Conservation (phyloP, 2,888 invertebrate species). For the Brachycybe producta region DNA sequence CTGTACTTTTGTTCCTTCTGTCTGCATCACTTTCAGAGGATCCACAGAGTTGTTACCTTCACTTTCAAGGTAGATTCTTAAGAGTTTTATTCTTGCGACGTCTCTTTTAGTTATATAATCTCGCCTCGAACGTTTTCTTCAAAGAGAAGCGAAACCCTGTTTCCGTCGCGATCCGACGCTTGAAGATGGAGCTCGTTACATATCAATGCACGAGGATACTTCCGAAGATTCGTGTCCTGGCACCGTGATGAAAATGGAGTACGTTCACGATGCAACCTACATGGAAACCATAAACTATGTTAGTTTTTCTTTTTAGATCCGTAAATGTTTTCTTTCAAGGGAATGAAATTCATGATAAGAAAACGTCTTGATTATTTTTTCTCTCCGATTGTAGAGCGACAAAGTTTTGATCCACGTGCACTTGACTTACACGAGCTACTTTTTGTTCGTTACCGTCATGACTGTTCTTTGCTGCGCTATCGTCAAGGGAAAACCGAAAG, state of each 20-base stretch:
- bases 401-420: slow-evolving; percentile 35
- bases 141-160: slow-evolving; percentile 17
- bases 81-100: too few relatives aligned
- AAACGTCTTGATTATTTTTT: background rate
- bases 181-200: background rate
- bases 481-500: slow-evolving; percentile 28
- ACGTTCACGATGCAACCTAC: slow-evolving; percentile 29
- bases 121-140: background rate
- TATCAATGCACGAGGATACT: background rate
- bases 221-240: slow-evolving; percentile 23
- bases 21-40: slow-evolving; percentile 17
- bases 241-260: slow-evolving; percentile 27
- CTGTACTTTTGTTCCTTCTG: slow-evolving; percentile 4
- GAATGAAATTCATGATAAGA: too few relatives aligned
- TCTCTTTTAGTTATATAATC: too few relatives aligned
- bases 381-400: slow-evolving; percentile 30
- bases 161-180: background rate
- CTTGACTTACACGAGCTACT: slow-evolving; percentile 35
- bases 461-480: slow-evolving; percentile 34
- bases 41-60: slow-evolving; percentile 8
- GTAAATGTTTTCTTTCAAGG: too few relatives aligned
- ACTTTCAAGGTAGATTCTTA: too few relatives aligned
- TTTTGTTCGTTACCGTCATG: slow-evolving; percentile 36
- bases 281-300: slow-evolving; percentile 32
- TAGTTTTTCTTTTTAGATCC: slow-evolving; percentile 21